Evolutionary conservation across 23 tunicate species (phyloP), one percentile per base, ranked within the genome.

Genomic region (Ascidia mentula): DNA sequence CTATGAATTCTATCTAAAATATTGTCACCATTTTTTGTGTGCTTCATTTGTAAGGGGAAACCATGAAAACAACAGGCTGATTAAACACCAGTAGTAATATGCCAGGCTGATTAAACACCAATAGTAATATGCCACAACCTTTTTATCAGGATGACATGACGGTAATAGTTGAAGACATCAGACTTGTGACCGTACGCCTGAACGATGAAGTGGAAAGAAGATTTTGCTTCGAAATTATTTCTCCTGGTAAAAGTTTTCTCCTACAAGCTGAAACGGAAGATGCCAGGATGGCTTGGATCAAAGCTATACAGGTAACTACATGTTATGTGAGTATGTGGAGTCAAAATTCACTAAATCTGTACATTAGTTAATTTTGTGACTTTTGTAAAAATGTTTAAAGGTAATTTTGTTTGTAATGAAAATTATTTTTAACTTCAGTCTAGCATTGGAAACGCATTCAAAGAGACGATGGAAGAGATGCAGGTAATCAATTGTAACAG

Each of bases 151-250:
- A 93, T 79, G 98, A 84, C 69, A 69, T 81, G 24, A 88, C 91
- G 13, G 93, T 93, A 0, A 85, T 78, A 35, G 77, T 93, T 30
- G 98, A 93, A 7, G 98, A 93, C 72, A 40, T 93, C 18, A 89
- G 98, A 0, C 83, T 93, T 45, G 88, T 92, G 72, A 84, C 89
- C 71, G 84, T 85, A 3, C 77, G 90, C 7, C 0, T 75, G 7
- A 69, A 82, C 26, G 98, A 93, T 32, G 98, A 93, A 24, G 70
- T 40, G 0, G 98, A 93, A 34, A 78, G 98, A 9, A 72, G 90
- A 32, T 85, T 85, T 79, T 93, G 98, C 75, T 93, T 93, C 37
- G 98, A 93, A 72, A 76, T 93, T 46, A 84, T 93, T 40, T 88
- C 89, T 0, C 93, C 93, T 22, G 91, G 86, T 26, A 93, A 93